Evolutionary conservation across 2,797 vertebrate species (phyloP), one percentile per base, ranked within the genome.

Genomic region (Halcyon badia): DNA sequence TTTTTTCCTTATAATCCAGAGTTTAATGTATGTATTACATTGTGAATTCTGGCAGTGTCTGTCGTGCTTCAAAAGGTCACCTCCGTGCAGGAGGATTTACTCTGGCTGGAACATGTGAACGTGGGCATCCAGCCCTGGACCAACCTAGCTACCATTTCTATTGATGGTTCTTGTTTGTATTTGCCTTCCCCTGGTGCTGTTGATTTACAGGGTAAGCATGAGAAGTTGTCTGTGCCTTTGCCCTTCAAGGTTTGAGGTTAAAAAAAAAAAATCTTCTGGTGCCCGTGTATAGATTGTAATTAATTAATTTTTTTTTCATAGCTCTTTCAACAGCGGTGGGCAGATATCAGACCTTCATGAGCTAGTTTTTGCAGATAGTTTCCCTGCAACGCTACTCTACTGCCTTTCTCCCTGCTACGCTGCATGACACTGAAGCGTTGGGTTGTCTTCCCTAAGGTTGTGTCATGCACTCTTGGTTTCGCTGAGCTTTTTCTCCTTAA

Each of bases 31-130:
- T 48, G 73, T 87, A 28, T 91, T 88, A 58, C 35, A 58, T 72
- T 75, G 52, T 11, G 49, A 46, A 85, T 78, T 75, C 88, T 85
- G 49, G 11, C 30, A 17, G 4, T 42, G 49, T 46, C 56, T 80
- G 46, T 77, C 51, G 42, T 83, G 57, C 61, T 94, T 31, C 62
- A n/a, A 71, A 96, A 89, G 71, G 82, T 90, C 89, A 68, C 37
- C 48, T 91, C 72, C 11, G 2, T 51, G 25, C 26, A 41, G 75
- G 58, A 83, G 57, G 62, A 69, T 93, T 95, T 96, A 37, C 93
- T 95, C 62, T 82, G 66, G 24, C 60, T 88, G 5, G 71, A 49
- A 61, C 69, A 48, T 11, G 25, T 35, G 42, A 89, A 54, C 13
- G 3, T 21, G 69, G 26, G 33, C 77, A 57, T 73, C 66, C 48